Evolutionary conservation across 37 sponge, comb jelly and placozoan genomes (phyloP), one percentile per base, ranked within the genome.

Genomic region (Agelas oroides): DNA sequence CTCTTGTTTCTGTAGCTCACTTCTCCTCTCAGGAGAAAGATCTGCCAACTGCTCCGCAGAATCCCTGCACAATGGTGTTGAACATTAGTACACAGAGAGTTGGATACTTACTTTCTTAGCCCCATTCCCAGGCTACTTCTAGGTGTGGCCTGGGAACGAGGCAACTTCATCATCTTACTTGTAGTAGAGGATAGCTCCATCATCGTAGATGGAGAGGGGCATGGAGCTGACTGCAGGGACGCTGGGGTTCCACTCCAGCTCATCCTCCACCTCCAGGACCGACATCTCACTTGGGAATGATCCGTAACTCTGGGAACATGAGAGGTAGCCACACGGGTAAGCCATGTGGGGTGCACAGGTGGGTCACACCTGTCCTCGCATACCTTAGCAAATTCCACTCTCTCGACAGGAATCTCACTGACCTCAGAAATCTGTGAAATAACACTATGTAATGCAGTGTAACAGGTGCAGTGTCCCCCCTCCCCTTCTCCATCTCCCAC

Each of bases 241-340:
- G 0, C 59, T 52, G 5, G 95, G 95, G 66, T 95, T 87, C 97
- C 97, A 97, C 31, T 95, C 87, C 52, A 92, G 63, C 0, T 97
- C 93, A 27, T 81, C 83, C n/a, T 95, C 89, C 25, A 97, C 65
- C 20, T 97, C 95, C 65, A 97, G 80, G 30, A 87, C 72, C 0
- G 95, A 92, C 56, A 92, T 70, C 55, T 97, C 93, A 84, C 87
- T 82, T 2, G 97, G 97, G 65, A 97, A 97, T 33, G 87, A 70
- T 0, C 93, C 93, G 62, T 77, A 80, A 0, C 92, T 89, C 88
- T 94, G 46, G 8, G 8, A 46, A 3, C 46, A 46, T 46, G 3
- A 46, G 46, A 8, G 46, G 6, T 46, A 46, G 46, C 6, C 46
- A 46, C 8, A 46, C 46, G 8, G n/a, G n/a, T n/a, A n/a, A n/a